Conservation (phyloP, 2,113 vertebrate genomes). For the Ellobius talpinus region DNA sequence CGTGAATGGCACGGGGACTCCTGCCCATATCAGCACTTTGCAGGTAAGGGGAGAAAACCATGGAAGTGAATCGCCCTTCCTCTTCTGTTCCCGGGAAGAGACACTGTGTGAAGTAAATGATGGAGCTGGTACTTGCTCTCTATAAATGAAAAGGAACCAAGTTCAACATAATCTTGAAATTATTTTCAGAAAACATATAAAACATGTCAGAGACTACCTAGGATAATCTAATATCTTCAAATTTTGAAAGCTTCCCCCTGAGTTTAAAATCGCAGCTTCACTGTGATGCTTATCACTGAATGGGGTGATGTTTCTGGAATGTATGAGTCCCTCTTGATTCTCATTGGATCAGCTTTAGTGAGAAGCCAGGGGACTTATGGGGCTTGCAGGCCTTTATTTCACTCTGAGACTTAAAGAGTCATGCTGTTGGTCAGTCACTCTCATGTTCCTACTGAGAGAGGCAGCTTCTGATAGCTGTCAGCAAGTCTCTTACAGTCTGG, state of each 20-base stretch:
- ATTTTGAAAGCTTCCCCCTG: not conserved
- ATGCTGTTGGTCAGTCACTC: not conserved
- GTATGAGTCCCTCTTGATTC: not conserved
- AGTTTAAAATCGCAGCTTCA: not conserved
- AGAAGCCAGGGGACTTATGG: not conserved
- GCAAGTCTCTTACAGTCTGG: not conserved
- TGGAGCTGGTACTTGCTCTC: not conserved
- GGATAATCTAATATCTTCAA: not conserved
- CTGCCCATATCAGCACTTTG: constrained; percentile 96
- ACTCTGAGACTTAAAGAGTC: not conserved
- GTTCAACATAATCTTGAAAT: not conserved
- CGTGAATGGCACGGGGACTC: constrained; percentile 95
- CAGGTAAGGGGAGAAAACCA: constrained; percentile 89
- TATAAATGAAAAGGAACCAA: not conserved
- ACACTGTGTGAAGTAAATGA: not conserved
- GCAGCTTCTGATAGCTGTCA: not conserved
- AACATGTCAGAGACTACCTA: not conserved
- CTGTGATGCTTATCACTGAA: not conserved
- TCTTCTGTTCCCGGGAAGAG: not conserved
- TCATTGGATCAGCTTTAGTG: not conserved
- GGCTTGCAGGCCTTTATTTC: not conserved
- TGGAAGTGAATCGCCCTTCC: not conserved
- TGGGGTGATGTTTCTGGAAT: not conserved
- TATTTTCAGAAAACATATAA: not conserved
- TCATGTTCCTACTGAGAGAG: not conserved